Conservation (phyloP, 2,797 vertebrate genomes). For the Paedocypris micromegethes region DNA sequence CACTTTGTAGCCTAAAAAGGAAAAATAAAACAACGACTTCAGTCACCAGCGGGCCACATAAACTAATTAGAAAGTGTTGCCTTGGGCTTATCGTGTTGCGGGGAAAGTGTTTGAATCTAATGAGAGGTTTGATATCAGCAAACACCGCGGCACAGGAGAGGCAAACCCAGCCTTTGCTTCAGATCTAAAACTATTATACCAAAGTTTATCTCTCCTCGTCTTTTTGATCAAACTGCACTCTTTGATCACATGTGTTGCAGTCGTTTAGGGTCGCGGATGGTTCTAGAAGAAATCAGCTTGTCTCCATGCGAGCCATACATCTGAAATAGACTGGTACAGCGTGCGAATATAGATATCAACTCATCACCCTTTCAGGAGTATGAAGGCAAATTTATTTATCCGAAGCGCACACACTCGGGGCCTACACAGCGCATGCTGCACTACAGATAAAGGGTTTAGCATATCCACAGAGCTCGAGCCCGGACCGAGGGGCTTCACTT, state of each 20-base stretch:
- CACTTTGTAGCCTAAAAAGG: constrained; percentile 39
- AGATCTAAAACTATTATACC: constrained; percentile 35
- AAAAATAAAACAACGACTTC: constrained; percentile 43
- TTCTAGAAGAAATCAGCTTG: constrained; percentile 40
- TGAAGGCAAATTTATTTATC: constrained; percentile 43
- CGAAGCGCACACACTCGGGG: constrained; percentile 27
- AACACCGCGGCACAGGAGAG: constrained; percentile 39
- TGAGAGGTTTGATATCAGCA: constrained; percentile 50
- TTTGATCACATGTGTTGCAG: constrained; percentile 21
- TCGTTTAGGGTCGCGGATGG: constrained; percentile 15
- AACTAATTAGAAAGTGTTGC: constrained; percentile 55
- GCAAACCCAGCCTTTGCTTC: constrained; percentile 45
- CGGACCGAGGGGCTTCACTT: constrained; percentile 34
- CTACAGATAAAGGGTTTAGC: constrained; percentile 50
- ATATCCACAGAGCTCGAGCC: constrained; percentile 39
- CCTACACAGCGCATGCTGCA: constrained; percentile 34
- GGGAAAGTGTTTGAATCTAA: constrained; percentile 48
- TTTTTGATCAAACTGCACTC: constrained; percentile 12
- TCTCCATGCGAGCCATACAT: constrained; percentile 37
- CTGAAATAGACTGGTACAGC: constrained; percentile 15
- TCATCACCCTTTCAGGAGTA: constrained; percentile 36
- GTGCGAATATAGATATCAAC: constrained; percentile 36
- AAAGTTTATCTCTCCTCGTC: constrained; percentile 28
- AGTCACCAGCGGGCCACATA: constrained; percentile 49
- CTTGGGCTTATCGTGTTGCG: constrained; percentile 48